phyloP scores from a whole-genome alignment of 2,888 invertebrate species.

The Strigamia maritima region DNA sequence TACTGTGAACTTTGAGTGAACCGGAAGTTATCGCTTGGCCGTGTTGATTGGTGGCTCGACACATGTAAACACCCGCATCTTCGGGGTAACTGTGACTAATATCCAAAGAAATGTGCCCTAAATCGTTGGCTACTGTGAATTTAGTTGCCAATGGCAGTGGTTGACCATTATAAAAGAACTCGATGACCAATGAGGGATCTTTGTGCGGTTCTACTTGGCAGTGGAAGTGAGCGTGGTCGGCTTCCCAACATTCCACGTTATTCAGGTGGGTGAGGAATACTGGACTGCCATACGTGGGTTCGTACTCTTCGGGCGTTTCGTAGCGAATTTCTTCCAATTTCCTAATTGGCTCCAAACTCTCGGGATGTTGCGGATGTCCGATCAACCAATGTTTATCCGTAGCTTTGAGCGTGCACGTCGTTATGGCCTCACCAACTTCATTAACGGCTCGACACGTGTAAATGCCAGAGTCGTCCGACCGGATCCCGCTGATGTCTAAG shows the following conservation, averaged over 20 bases:
- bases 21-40: constrained; percentile 88
- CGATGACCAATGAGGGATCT: constrained; percentile 81
- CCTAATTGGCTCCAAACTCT: constrained; percentile 79
- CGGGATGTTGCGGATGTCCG: constrained; percentile 82
- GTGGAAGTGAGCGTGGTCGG: constrained; percentile 83
- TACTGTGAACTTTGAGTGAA: constrained; percentile 77
- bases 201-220: constrained; percentile 88
- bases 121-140: constrained; percentile 89
- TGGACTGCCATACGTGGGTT: constrained; percentile 76
- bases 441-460: constrained; percentile 95
- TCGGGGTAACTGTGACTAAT: constrained; percentile 81
- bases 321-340: constrained; percentile 73
- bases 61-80: constrained; percentile 88
- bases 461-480: constrained; percentile 88
- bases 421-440: constrained; percentile 87
- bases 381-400: constrained; percentile 72
- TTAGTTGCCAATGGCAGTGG: constrained; percentile 79
- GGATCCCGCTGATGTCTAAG: constrained; percentile 78
- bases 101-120: constrained; percentile 91
- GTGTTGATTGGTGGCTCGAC: constrained; percentile 82
- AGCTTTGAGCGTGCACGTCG: constrained; percentile 83
- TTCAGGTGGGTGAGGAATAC: constrained; percentile 87
- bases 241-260: constrained; percentile 82
- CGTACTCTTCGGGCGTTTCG: constrained; percentile 64
- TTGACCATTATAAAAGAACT: constrained; percentile 93